Conservation (phyloP, 2,113 vertebrate genomes). For the Lophochroa leadbeateri region DNA sequence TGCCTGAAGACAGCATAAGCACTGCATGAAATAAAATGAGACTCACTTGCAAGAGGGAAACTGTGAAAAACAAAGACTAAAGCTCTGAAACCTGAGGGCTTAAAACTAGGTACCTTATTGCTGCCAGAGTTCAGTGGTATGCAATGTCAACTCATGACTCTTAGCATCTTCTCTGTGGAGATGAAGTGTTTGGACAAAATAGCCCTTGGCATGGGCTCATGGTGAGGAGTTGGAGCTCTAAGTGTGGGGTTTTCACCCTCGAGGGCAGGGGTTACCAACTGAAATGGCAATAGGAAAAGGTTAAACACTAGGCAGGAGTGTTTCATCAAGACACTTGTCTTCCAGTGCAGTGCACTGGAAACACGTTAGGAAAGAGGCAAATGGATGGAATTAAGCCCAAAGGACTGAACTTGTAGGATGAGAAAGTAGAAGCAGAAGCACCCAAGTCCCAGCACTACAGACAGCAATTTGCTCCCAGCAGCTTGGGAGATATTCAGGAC, state of each 20-base stretch:
- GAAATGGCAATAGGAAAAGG: background rate
- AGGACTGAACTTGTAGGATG: background rate
- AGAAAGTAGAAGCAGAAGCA: background rate
- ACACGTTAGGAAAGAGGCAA: background rate
- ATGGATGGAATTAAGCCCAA: background rate
- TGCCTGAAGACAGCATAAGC: background rate
- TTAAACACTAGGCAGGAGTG: background rate
- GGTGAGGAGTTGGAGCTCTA: background rate
- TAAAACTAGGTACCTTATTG: background rate
- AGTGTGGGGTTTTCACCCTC: fast-evolving
- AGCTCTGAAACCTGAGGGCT: background rate
- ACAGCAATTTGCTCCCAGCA: background rate
- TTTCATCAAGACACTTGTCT: background rate
- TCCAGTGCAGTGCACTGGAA: background rate
- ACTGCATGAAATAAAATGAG: background rate
- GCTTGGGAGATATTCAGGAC: background rate
- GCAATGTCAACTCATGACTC: background rate
- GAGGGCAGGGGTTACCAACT: background rate
- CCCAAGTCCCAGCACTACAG: background rate
- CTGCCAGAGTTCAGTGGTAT: background rate
- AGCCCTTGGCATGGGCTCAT: background rate
- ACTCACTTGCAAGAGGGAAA: background rate
- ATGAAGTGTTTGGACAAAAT: background rate
- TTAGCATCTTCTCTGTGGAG: background rate
- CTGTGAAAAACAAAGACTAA: background rate